Conservation (phyloP, 1,140 invertebrate genomes). For the Drosophila bipectinata region DNA sequence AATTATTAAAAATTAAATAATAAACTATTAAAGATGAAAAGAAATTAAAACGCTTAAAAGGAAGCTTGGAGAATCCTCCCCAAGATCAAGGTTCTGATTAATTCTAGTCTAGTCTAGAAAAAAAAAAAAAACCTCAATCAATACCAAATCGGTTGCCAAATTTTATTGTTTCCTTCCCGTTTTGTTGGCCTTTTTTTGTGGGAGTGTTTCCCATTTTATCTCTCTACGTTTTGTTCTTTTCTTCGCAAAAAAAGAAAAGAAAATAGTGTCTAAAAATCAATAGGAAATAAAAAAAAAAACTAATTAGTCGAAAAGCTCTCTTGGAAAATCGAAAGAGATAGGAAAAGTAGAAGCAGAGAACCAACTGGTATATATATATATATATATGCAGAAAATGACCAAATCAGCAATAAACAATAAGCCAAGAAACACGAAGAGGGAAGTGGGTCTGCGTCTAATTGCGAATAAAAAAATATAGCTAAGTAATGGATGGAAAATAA, state of each 20-base stretch:
- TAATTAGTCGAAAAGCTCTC: constrained; percentile 63
- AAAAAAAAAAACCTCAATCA: constrained; percentile 2
- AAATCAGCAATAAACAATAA: constrained; percentile 33
- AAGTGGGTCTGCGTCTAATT: constrained; percentile 23
- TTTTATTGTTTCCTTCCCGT: constrained; percentile 10
- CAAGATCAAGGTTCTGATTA: constrained; percentile 32
- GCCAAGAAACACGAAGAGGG: constrained; percentile 1
- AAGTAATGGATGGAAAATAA: constrained; percentile 6
- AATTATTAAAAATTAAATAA: background rate
- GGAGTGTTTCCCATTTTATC: constrained; percentile 29
- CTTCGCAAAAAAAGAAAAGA: constrained; percentile 8
- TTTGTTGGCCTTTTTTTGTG: constrained; percentile 22
- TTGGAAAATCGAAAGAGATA: constrained; percentile 32
- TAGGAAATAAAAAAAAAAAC: constrained; percentile 35
- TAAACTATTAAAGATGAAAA: background rate
- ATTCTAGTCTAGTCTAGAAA: background rate
- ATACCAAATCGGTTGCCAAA: constrained; percentile 35
- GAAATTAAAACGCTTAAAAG: background rate
- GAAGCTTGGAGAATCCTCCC: too few species aligned
- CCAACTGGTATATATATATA: background rate
- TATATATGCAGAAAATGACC: background rate
- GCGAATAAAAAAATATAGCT: constrained; percentile 16
- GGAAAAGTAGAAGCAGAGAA: constrained; percentile 4
- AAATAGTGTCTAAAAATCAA: constrained; percentile 30
- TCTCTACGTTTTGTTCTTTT: constrained; percentile 12